Conservation (phyloP, 1,140 invertebrate genomes). For the Papilio polyxenes region DNA sequence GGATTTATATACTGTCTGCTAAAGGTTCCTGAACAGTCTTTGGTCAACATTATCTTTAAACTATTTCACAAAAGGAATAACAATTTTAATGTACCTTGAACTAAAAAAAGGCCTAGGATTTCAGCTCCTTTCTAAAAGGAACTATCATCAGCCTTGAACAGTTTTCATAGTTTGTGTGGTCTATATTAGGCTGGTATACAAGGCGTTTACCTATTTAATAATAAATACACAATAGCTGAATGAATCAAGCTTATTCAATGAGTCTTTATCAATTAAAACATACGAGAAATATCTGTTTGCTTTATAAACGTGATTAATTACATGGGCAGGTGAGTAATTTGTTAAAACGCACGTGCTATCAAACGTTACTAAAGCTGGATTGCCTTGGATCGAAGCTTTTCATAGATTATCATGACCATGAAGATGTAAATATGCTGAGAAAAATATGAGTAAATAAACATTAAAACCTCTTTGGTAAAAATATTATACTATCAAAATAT, state of each 20-base stretch:
- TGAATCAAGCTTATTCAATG: slow-evolving; percentile 8
- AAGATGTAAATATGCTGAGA: not conserved
- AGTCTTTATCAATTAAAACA: not conserved
- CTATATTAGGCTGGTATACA: too few relatives aligned
- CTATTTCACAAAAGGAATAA: too few relatives aligned
- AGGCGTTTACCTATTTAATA: not conserved
- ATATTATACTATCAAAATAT: not conserved
- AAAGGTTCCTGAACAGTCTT: too few relatives aligned
- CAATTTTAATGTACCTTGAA: too few relatives aligned
- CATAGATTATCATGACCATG: not conserved
- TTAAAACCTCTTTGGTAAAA: not conserved
- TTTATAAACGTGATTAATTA: slow-evolving; percentile 14
- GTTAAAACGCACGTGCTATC: slow-evolving; percentile 9
- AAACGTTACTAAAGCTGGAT: not conserved
- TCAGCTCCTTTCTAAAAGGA: too few relatives aligned
- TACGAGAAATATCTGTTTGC: slow-evolving; percentile 2
- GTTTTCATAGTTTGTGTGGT: too few relatives aligned
- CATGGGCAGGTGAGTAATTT: slow-evolving; percentile 1
- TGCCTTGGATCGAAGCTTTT: not conserved
- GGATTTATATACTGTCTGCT: too few relatives aligned
- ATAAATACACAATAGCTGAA: not conserved
- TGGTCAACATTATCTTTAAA: too few relatives aligned
- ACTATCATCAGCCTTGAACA: too few relatives aligned
- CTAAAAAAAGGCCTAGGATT: too few relatives aligned
- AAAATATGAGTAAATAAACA: not conserved